These are phyloP conservation scores for Phoeniculus purpureus DNA, from an alignment of 2,797 vertebrate genomes.

Conservation along the genomic window DNA sequence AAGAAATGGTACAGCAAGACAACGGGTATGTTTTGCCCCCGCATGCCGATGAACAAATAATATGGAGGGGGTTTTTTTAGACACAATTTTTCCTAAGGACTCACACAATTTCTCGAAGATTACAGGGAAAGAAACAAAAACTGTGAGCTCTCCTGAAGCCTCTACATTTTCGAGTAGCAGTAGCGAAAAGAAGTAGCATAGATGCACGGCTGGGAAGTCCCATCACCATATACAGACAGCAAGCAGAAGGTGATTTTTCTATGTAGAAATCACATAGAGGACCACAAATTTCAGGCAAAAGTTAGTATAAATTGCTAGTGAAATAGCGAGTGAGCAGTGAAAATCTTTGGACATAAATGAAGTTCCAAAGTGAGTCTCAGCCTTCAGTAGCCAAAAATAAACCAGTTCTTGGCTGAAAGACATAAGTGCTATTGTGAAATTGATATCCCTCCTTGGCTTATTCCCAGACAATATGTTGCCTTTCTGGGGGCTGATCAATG, in stretches of 20 bases:
- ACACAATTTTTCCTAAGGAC: not conserved
- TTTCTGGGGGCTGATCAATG: slow-evolving; percentile 91
- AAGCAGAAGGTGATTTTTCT: not conserved
- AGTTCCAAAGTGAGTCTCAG: slow-evolving; percentile 66
- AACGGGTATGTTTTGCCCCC: not conserved
- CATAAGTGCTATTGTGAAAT: slow-evolving; percentile 84
- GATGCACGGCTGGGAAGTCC: not conserved
- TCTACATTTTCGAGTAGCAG: not conserved
- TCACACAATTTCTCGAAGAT: not conserved
- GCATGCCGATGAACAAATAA: not conserved
- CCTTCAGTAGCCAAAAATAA: slow-evolving; percentile 78
- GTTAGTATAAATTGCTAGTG: not conserved
- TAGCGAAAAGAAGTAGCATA: not conserved
- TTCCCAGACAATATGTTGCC: slow-evolving; percentile 93
- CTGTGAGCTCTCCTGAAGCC: not conserved
- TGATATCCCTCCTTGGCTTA: slow-evolving; percentile 87
- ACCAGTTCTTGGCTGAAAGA: slow-evolving; percentile 81
- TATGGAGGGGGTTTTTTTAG: not conserved
- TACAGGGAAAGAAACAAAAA: not conserved
- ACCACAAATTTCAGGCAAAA: slow-evolving; percentile 23
- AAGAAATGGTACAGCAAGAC: not conserved
- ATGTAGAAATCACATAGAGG: not conserved
- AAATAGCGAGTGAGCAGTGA: slow-evolving; percentile 19
- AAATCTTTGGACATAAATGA: slow-evolving; percentile 32
- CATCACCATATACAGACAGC: not conserved